Evolutionary conservation across 2,888 invertebrate species (phyloP).

Genomic region (Netelia inedita): DNA sequence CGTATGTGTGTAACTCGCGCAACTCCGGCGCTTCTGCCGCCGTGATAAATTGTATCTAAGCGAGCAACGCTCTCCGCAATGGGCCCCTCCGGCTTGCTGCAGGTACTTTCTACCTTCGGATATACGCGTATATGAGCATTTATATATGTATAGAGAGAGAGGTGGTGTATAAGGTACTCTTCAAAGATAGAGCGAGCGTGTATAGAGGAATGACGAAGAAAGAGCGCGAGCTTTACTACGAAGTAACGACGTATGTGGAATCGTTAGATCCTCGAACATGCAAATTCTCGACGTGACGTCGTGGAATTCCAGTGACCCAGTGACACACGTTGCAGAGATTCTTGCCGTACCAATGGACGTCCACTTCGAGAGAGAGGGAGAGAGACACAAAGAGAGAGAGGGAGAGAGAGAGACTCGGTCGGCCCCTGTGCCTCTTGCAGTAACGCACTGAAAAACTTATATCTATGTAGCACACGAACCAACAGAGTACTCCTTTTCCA

Average conservation of each 20-base stretch:
- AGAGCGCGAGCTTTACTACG: constrained; percentile 48
- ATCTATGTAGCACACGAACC: neutral
- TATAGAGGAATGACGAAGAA: constrained; percentile 46
- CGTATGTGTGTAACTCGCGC: constrained; percentile 20
- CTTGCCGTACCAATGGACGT: constrained; percentile 39
- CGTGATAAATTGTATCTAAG: constrained; percentile 64
- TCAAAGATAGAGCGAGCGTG: constrained; percentile 40
- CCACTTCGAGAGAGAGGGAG: constrained; percentile 28
- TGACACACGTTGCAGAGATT: constrained; percentile 68
- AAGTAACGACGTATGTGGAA: constrained; percentile 60
- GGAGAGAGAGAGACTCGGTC: neutral
- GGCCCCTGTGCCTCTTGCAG: neutral
- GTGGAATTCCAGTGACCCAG: constrained; percentile 69
- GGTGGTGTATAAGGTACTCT: constrained; percentile 42
- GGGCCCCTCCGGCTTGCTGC: constrained; percentile 32
- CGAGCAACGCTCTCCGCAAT: constrained; percentile 49
- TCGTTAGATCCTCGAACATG: constrained; percentile 68
- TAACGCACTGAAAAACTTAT: neutral
- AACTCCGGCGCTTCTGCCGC: constrained; percentile 35
- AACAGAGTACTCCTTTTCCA: constrained; percentile 34
- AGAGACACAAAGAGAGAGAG: too few species aligned
- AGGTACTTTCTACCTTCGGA: constrained; percentile 2
- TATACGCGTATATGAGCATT: constrained; percentile 10
- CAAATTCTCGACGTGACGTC: constrained; percentile 66
- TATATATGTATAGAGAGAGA: constrained; percentile 1